Evolutionary conservation across 2,113 vertebrate genomes (phyloP).

Genomic region (Salvelinus alpinus): DNA sequence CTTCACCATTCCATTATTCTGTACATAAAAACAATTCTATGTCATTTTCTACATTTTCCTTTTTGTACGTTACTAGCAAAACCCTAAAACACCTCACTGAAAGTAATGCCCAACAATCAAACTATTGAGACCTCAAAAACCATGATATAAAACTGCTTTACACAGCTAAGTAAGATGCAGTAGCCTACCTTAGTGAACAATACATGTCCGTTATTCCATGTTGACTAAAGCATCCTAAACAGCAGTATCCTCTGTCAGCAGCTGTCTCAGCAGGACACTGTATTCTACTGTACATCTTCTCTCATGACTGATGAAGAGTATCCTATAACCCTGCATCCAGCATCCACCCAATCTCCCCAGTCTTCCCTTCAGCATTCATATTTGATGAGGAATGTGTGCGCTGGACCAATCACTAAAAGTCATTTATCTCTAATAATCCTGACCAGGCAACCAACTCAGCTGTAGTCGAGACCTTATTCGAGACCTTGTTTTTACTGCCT

Average conservation of each 20-base stretch:
- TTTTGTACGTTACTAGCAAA: no score
- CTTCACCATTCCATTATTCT: no score
- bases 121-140: no score
- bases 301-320: conserved; percentile 44
- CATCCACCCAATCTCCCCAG: conserved; percentile 62
- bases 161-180: no score
- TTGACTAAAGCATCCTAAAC: background rate
- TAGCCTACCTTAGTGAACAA: no score
- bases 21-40: no score
- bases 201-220: conserved; percentile 11
- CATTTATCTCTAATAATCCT: conserved; percentile 76
- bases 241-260: conserved; percentile 14
- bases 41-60: no score
- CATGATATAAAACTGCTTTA: background rate
- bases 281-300: conserved; percentile 34
- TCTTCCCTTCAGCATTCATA: conserved; percentile 76
- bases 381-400: conserved; percentile 76
- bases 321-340: conserved; percentile 52
- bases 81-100: no score
- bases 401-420: conserved; percentile 71
- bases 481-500: conserved; percentile 19
- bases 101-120: no score
- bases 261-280: conserved; percentile 25
- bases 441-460: conserved; percentile 50
- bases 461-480: background rate